Evolutionary conservation across 2,113 vertebrate genomes (phyloP).

Genomic region (Pachycephala philippinensis): DNA sequence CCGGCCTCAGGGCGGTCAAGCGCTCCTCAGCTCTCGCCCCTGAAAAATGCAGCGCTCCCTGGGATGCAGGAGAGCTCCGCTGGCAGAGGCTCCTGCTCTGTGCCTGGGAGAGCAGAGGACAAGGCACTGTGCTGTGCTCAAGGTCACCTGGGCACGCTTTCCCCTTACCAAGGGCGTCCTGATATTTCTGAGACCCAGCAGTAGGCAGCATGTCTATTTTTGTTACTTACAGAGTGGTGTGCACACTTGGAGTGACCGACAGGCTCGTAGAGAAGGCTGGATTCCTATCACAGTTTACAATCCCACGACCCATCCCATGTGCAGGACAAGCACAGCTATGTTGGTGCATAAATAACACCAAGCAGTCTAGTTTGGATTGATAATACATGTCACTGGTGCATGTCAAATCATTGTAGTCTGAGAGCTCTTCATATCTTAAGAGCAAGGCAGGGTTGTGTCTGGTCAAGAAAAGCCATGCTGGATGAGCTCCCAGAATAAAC

Average conservation of each 20-base stretch:
- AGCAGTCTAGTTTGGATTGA: background rate
- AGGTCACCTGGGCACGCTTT: background rate
- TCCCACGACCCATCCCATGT: background rate
- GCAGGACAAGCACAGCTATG: background rate
- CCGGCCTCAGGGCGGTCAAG: background rate
- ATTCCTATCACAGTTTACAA: background rate
- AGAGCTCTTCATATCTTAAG: accelerated
- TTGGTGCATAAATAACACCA: background rate
- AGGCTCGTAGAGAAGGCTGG: background rate
- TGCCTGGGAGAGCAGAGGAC: background rate
- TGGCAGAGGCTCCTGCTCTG: background rate
- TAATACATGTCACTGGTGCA: accelerated
- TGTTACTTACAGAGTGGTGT: background rate
- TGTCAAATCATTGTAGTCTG: background rate
- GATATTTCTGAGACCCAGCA: background rate
- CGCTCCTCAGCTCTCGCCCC: background rate
- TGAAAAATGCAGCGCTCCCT: background rate
- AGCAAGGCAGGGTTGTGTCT: background rate
- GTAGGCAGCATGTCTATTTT: background rate
- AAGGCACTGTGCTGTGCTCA: background rate
- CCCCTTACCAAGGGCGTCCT: background rate
- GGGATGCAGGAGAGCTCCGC: background rate
- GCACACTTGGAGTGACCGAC: background rate
- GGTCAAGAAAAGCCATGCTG: background rate
- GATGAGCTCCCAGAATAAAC: background rate